Evolutionary conservation across 2,888 invertebrate genomes (phyloP).

Genomic region (Poecilobothrus nobilitatus): DNA sequence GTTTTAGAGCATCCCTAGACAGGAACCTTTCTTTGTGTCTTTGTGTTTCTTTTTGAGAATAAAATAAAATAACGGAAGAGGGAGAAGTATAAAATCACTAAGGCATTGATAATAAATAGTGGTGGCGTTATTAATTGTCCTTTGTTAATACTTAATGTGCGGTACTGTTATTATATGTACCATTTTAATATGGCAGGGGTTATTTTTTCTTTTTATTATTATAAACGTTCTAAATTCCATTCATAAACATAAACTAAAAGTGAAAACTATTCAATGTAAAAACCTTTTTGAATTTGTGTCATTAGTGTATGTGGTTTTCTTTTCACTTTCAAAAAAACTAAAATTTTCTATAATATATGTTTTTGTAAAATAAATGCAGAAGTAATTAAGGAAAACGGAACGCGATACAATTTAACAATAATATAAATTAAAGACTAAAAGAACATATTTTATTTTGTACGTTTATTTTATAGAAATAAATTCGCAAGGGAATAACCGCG

Average conservation of each 20-base stretch:
- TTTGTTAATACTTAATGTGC: neutral
- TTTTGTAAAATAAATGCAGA: neutral
- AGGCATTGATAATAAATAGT: neutral
- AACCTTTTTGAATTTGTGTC: neutral
- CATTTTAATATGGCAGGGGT: neutral
- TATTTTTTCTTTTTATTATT: too few species aligned
- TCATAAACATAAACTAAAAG: too few species aligned
- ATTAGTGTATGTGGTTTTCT: neutral
- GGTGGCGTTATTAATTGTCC: neutral
- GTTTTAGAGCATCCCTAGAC: neutral
- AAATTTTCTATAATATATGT: neutral
- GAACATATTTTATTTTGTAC: neutral
- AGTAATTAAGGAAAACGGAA: neutral
- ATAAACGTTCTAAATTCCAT: neutral
- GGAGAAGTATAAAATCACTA: neutral
- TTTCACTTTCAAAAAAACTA: neutral
- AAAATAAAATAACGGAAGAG: neutral
- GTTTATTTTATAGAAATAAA: neutral
- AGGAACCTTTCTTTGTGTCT: neutral
- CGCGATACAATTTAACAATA: neutral
- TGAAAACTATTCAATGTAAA: neutral
- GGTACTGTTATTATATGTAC: neutral
- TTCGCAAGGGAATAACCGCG: slow-evolving; percentile 2
- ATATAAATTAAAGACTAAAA: neutral
- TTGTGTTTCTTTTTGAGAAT: too few species aligned